These are phyloP conservation scores for Solea solea DNA, from an alignment of 2,113 vertebrate species.

Conservation along the genomic window DNA sequence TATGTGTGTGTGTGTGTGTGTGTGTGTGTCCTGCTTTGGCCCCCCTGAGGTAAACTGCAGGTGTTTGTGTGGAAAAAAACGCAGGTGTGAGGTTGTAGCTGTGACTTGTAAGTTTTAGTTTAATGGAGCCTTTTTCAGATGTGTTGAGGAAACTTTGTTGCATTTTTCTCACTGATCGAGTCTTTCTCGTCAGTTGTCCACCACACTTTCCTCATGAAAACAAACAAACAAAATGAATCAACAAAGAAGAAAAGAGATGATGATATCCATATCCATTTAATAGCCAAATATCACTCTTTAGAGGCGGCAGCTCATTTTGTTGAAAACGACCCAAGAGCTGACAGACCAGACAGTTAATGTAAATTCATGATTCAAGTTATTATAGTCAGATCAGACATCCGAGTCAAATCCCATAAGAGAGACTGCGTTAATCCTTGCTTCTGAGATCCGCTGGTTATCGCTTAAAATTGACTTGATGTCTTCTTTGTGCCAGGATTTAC, in stretches of 20 bases:
- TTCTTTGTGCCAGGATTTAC: not conserved
- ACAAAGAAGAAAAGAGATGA: not conserved
- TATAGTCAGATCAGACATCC: not conserved
- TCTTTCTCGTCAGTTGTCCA: too few species aligned
- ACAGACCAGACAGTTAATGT: not conserved
- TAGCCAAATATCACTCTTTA: not conserved
- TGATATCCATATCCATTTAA: not conserved
- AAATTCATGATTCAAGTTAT: not conserved
- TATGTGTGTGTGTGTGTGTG: slow-evolving; percentile 35
- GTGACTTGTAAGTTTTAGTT: too few species aligned
- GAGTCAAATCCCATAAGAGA: not conserved
- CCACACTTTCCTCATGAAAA: too few species aligned
- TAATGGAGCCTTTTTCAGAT: too few species aligned
- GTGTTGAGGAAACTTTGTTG: too few species aligned
- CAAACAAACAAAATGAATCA: not conserved
- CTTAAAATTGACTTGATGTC: slow-evolving; percentile 3
- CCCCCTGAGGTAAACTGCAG: too few species aligned
- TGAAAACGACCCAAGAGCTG: slow-evolving; percentile 14
- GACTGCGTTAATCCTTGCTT: not conserved
- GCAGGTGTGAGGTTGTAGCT: too few species aligned
- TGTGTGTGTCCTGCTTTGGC: slow-evolving; percentile 9
- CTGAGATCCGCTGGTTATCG: too few species aligned
- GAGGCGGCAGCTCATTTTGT: slow-evolving; percentile 4
- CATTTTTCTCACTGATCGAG: too few species aligned
- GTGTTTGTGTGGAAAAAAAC: too few species aligned